These are phyloP conservation scores for Nemopilema nomurai DNA, from an alignment of 30 jellyfish, hydroid and myxozoan genomes.

Conservation along the genomic window DNA sequence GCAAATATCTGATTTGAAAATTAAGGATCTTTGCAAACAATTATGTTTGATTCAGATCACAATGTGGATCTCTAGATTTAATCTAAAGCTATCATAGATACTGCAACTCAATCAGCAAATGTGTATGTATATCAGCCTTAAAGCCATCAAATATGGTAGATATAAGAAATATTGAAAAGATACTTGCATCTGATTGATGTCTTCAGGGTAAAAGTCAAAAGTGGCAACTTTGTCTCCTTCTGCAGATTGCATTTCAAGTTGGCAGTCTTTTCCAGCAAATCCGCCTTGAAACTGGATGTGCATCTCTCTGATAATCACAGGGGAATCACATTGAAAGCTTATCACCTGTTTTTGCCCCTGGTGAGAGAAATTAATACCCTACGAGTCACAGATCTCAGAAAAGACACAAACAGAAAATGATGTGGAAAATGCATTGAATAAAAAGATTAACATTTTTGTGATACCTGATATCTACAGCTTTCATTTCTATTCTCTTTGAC, in stretches of 20 bases:
- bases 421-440: too few species aligned
- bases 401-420: too few species aligned
- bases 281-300: constrained; percentile 99
- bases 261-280: constrained; percentile 86
- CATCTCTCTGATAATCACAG: constrained; percentile 36
- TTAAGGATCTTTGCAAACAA: constrained; percentile 9
- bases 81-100: neutral
- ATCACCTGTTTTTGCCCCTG: constrained; percentile 86
- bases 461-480: too few species aligned
- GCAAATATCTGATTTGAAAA: constrained; percentile 35
- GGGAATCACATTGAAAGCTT: constrained; percentile 51
- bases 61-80: neutral
- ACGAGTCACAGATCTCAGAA: neutral
- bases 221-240: constrained; percentile 18
- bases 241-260: constrained; percentile 34
- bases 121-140: neutral
- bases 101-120: neutral
- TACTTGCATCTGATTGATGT: constrained; percentile 80
- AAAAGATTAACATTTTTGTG: too few species aligned
- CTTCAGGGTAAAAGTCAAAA: constrained; percentile 86
- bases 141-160: neutral
- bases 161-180: constrained; percentile 29
- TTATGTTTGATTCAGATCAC: too few species aligned
- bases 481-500: too few species aligned
- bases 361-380: neutral